Conservation (phyloP, 2,113 vertebrate genomes). For the Ictidomys tridecemlineatus region DNA sequence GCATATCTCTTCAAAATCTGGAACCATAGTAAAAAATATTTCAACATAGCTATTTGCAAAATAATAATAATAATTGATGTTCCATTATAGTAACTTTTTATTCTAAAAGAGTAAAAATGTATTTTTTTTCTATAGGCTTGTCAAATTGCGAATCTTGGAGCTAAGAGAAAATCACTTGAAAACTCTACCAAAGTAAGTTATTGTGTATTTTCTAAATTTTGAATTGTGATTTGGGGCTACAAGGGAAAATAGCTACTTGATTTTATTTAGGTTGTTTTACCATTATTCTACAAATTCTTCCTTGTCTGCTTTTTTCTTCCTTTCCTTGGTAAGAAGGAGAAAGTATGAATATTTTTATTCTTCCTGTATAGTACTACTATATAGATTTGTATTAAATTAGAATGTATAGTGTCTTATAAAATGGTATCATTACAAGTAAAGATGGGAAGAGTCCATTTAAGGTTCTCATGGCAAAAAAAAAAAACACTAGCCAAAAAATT, state of each 20-base stretch:
- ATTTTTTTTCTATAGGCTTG: conserved; percentile 91
- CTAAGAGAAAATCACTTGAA: conserved; percentile 99
- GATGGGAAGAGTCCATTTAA: background rate
- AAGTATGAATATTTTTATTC: background rate
- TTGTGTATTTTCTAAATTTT: conserved; percentile 8
- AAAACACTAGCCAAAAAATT: background rate
- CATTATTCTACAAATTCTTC: conserved; percentile 34
- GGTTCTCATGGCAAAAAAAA: background rate
- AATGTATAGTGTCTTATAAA: background rate
- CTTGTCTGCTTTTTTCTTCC: background rate
- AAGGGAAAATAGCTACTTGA: background rate
- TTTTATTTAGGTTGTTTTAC: conserved; percentile 1
- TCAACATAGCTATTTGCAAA: background rate
- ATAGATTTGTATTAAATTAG: background rate
- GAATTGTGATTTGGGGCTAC: conserved; percentile 6
- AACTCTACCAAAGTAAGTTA: conserved; percentile 99
- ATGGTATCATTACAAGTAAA: background rate
- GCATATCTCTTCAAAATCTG: background rate
- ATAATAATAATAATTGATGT: background rate
- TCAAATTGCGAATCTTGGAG: conserved; percentile 98
- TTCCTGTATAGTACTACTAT: background rate
- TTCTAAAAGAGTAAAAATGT: conserved; percentile 34
- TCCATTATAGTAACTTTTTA: background rate
- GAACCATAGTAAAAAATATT: background rate
- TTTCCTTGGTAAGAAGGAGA: background rate